phyloP scores from a whole-genome alignment of 2,888 invertebrate genomes.

The Vannuccia rotundouncinata region DNA sequence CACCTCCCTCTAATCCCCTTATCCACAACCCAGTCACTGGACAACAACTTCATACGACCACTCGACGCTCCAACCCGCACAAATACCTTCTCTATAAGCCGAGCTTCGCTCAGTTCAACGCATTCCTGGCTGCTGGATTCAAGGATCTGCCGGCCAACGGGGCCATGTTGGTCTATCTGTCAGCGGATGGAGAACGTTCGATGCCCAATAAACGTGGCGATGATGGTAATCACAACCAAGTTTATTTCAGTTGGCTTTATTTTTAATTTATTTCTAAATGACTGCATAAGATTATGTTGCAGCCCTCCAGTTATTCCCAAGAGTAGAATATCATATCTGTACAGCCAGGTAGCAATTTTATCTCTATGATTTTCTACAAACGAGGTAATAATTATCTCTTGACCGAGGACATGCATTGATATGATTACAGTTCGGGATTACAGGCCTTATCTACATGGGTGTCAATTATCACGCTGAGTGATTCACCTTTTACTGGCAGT shows the following conservation, averaged over 20 bases:
- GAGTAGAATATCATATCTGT: too few relatives aligned
- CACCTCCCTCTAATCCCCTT: constrained; percentile 28
- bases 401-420: too few relatives aligned
- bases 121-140: constrained; percentile 71
- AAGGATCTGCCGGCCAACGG: constrained; percentile 86
- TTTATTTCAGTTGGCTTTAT: not conserved
- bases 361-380: too few relatives aligned
- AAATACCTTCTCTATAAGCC: constrained; percentile 92
- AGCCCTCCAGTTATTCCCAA: too few relatives aligned
- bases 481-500: too few relatives aligned
- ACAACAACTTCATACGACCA: constrained; percentile 48
- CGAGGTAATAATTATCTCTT: too few relatives aligned
- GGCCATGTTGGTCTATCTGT: constrained; percentile 80
- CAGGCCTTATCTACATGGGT: too few relatives aligned
- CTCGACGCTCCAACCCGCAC: constrained; percentile 80
- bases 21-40: constrained; percentile 42
- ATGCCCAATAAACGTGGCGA: constrained; percentile 61
- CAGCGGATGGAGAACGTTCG: constrained; percentile 76
- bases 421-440: too few relatives aligned
- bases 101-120: constrained; percentile 81
- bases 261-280: too few relatives aligned
- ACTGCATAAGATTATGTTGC: too few relatives aligned
- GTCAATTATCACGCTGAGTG: too few relatives aligned
- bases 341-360: too few relatives aligned
- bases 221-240: constrained; percentile 24